A percentile compares a stretch with the other conserved stretches of the same genome.
These are phyloP conservation scores for Zoanthus solanderi DNA, from an alignment of 92 coral and sea anemone species.

Conservation along the genomic window DNA sequence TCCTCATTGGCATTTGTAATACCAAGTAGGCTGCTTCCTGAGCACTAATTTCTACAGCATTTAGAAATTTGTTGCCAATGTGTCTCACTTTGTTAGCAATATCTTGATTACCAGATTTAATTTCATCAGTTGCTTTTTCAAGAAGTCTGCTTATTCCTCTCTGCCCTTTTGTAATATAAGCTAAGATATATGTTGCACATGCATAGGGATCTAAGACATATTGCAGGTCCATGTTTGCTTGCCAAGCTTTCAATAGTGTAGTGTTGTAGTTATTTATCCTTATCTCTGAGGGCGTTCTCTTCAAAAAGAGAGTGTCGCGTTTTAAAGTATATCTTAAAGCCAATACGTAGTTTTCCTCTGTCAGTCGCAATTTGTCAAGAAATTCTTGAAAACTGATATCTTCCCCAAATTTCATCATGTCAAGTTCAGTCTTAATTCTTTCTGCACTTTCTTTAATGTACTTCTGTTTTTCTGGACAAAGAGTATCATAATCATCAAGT, in stretches of 20 bases:
- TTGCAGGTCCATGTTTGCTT: conserved; percentile 57
- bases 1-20: not conserved
- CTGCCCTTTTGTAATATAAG: conserved; percentile 57
- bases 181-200: not conserved
- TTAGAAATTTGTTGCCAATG: no score
- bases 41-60: no score
- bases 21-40: not conserved
- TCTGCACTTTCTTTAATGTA: conserved; percentile 22
- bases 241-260: conserved; percentile 45
- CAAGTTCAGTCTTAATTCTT: conserved; percentile 36
- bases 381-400: conserved; percentile 42
- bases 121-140: conserved; percentile 46
- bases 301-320: conserved; percentile 40
- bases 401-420: conserved; percentile 26
- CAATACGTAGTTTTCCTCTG: conserved; percentile 42
- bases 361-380: conserved; percentile 7
- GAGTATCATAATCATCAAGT: not conserved
- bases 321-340: conserved; percentile 50
- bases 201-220: conserved; percentile 51
- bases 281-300: conserved; percentile 38
- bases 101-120: conserved; percentile 54
- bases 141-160: conserved; percentile 56
- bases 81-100: not conserved
- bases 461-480: not conserved
- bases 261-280: not conserved